Evolutionary conservation across 2,113 vertebrate species (phyloP), one percentile per base, ranked within the genome.

Genomic region (Sphaerodactylus townsendi): DNA sequence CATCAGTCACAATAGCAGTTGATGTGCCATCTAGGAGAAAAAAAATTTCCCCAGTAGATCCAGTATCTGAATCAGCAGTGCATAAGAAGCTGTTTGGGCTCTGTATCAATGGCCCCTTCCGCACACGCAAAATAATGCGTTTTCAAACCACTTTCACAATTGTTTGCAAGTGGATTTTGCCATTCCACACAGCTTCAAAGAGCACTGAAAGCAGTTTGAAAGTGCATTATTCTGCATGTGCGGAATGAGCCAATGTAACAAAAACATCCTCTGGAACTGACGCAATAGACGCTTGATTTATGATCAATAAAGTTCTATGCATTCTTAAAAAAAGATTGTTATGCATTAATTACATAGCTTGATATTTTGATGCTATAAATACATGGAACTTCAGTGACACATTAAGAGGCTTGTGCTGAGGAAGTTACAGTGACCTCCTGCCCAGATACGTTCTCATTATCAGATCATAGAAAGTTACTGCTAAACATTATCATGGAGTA

Each of bases 281-380:
- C 53, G 70, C 83, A 28, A 30, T 30, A 89, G 65, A 62, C 56
- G 3, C 59, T 28, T 64, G 76, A 10, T 39, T 62, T 62, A 62
- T 37, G 53, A 41, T 62, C 53, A 37, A 62, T 35, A 23, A 35
- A 56, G 44, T 44, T 44, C 44, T 44, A 44, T 44, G 44, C 13
- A 50, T 14, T 50, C 13, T 50, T n/a, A n/a, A n/a, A 50, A 50
- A 50, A 50, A 50, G 48, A 37, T 2, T 59, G 23, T n/a, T 21
- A 77, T 25, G 10, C 11, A 33, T 77, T 10, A 50, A n/a, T 79
- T 83, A 82, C 69, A 82, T 90, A 44, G 44, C 44, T 44, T 86
- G 76, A 87, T 86, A 90, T 85, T 88, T 86, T 83, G 90, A 62
- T 62, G 15, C 15, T n/a, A 21, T 65, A 44, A 25, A 65, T 37